Evolutionary conservation across 2,888 invertebrate species (phyloP).

Genomic region (Oasisia sp.): DNA sequence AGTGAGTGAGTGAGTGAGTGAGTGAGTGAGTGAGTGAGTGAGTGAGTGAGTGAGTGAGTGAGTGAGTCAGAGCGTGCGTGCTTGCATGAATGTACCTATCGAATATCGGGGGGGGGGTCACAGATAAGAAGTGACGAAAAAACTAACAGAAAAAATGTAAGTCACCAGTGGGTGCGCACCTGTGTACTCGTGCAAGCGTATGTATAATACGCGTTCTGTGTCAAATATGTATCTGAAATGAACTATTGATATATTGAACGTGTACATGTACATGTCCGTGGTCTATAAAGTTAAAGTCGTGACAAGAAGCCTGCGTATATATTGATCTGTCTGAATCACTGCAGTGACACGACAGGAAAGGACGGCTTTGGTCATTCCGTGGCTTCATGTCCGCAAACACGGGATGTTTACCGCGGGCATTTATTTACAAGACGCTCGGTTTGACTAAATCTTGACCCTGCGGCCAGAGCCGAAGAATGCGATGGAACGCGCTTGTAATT

Average conservation of each 20-base stretch:
- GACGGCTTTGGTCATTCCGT: background rate
- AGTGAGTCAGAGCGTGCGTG: background rate
- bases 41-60: background rate
- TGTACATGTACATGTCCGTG: background rate
- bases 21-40: background rate
- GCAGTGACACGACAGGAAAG: background rate
- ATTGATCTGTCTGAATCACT: background rate
- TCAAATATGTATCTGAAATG: background rate
- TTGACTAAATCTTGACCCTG: background rate
- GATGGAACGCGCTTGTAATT: background rate
- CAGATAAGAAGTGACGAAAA: too few species aligned
- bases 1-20: too few species aligned
- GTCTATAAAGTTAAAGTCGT: background rate
- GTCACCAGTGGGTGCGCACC: background rate
- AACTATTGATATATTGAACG: background rate
- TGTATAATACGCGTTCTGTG: background rate
- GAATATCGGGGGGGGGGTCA: too few species aligned
- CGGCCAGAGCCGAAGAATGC: background rate
- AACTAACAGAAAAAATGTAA: too few species aligned
- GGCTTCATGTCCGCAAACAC: background rate
- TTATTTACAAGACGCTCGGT: background rate
- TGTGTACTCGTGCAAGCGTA: background rate
- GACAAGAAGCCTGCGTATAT: background rate
- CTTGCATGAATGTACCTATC: too few species aligned
- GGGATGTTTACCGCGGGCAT: background rate